Base-by-base conservation (phyloP, 1,140 invertebrate genomes). In the Sinonovacula constricta region DNA sequence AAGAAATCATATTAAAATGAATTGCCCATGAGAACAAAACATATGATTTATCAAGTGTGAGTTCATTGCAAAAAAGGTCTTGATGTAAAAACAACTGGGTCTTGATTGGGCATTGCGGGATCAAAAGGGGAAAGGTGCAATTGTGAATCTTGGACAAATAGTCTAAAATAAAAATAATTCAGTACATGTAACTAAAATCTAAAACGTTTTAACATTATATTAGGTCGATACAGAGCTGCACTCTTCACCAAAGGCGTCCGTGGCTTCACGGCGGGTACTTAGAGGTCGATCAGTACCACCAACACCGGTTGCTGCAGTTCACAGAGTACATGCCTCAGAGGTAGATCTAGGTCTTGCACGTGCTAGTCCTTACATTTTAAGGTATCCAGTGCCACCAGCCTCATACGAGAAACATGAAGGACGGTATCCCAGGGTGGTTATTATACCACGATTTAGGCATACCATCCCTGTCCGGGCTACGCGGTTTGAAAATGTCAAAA, bases 21-120 rank as follows among this genome's bases (percentile, higher is more conserved):
- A 7, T 18, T 7, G 67, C 72, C 72, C 72, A 76, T 76, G 72
- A 76, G 72, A 76, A 76, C 49, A 76, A 76, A 76, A 76, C 72
- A 76, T 76, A 45, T 45, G 18, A 45, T 18, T 7, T 45, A 45
- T 45, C 18, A 7, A 7, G 39, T 45, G 7, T 45, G 7, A 45
- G 7, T 10, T 18, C 7, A 10, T 7, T 45, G n/a, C n/a, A n/a
- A n/a, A n/a, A n/a, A n/a, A n/a, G n/a, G n/a, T n/a, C n/a, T n/a
- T n/a, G n/a, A n/a, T n/a, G n/a, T n/a, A n/a, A 45, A 45, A 45
- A 7, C 39, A 49, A 74, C 57, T 57, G 62, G 72, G 72, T 66
- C 62, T 34, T 66, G 72, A 45, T 34, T 39, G 72, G 62, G 62
- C 72, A 76, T 63, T 76, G 67, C 72, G 72, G 65, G 45, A 28